Evolutionary conservation across 1,140 invertebrate genomes (phyloP), one percentile per base, ranked within the genome.

Genomic region (Armadillidium nasatum): DNA sequence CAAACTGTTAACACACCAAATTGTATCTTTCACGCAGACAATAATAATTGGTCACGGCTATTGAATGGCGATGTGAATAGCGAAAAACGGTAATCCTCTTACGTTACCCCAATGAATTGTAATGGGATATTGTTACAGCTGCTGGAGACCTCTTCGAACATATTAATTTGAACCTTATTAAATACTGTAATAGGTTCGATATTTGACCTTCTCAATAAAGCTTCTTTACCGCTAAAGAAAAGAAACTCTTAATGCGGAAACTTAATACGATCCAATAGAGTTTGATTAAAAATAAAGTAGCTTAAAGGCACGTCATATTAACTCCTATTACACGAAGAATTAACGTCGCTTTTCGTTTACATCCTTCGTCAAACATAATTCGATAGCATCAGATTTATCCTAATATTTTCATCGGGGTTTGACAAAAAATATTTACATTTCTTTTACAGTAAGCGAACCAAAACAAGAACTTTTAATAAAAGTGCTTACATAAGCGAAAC

Each of bases 401-500:
- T 60, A 60, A 60, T 60, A 60, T 60, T 13, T 60, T 60, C 50
- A 60, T 60, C 50, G 3, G 7, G 50, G 50, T 60, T n/a, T 60
- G 50, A 60, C 50, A 60, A 60, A 60, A 60, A 60, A 60, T 60
- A 60, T 60, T 60, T 60, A 60, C 50, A 60, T 60, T 60, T 60
- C 50, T 60, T 60, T 60, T 60, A 60, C 33, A 33, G 33, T 33
- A 33, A 33, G 33, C 33, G 33, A 33, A 33, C 33, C 33, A 33
- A 33, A 33, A 33, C 33, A 33, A 33, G 33, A 33, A 33, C 33
- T 33, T 33, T 33, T 33, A 33, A 33, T 33, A 33, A 33, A 33
- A 33, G 33, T 33, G 33, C 33, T 33, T 33, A 33, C 33, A 33
- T 33, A 33, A 1, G 33, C 1, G 1, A 33, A 33, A 33, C 33